These are phyloP conservation scores for Ictalurus furcatus DNA, from an alignment of 2,113 vertebrate genomes.

Conservation along the genomic window DNA sequence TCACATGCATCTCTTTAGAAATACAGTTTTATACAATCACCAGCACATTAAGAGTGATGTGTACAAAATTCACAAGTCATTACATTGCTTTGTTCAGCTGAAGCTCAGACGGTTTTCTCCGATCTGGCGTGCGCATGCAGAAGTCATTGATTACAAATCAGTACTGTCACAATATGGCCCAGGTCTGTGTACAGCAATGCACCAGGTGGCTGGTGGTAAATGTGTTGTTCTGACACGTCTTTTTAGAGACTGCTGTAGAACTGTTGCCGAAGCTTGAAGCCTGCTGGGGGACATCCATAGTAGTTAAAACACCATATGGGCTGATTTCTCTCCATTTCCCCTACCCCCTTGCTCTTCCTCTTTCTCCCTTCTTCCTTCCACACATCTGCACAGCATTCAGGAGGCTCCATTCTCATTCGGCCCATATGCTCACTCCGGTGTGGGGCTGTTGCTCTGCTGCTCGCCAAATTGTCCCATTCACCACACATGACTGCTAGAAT, in stretches of 20 bases:
- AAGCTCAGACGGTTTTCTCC: background rate
- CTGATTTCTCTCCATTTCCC: constrained; percentile 42
- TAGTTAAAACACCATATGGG: constrained; percentile 65
- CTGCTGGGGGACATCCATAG: constrained; percentile 69
- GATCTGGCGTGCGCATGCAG: background rate
- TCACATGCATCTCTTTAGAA: background rate
- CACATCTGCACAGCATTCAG: constrained; percentile 69
- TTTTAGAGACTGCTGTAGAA: constrained; percentile 37
- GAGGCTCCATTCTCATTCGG: constrained; percentile 68
- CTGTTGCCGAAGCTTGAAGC: constrained; percentile 61
- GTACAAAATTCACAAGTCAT: background rate
- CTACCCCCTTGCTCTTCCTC: constrained; percentile 38
- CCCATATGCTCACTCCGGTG: constrained; percentile 74
- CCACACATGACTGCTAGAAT: constrained; percentile 64
- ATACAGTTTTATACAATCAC: background rate
- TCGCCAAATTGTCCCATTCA: constrained; percentile 69
- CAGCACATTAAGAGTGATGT: background rate
- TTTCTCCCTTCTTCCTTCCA: constrained; percentile 39
- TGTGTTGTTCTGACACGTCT: constrained; percentile 9
- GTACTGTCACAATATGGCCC: background rate
- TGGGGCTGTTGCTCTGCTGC: constrained; percentile 66
- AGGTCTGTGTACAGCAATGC: constrained; percentile 11
- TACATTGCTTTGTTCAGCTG: background rate
- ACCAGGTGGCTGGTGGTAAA: constrained; percentile 12
- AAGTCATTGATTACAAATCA: constrained; percentile 3